phyloP scores from a whole-genome alignment of 1,140 invertebrate genomes.

The Onthophagus taurus region DNA sequence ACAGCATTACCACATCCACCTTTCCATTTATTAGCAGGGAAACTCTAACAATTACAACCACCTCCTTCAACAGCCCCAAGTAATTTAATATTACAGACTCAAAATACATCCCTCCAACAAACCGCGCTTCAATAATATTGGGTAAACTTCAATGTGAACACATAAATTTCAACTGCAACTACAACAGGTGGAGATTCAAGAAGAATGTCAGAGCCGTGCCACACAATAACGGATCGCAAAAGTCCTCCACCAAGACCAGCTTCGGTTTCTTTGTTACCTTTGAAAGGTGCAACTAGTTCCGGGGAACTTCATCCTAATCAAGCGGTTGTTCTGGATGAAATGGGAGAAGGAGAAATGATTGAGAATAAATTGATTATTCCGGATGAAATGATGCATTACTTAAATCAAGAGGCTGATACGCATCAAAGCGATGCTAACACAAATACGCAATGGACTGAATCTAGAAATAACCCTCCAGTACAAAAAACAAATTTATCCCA shows the following conservation, averaged over 20 bases:
- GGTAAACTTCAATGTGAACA: constrained; percentile 19
- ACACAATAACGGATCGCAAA: constrained; percentile 43
- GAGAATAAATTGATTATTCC: constrained; percentile 86
- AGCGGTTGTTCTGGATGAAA: constrained; percentile 50
- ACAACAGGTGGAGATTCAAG: constrained; percentile 33
- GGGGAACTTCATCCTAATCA: constrained; percentile 68
- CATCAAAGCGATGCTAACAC: constrained; percentile 23
- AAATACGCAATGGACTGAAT: constrained; percentile 12
- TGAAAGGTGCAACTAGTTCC: constrained; percentile 27
- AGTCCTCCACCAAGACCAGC: constrained; percentile 47
- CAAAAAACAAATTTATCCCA: constrained; percentile 21
- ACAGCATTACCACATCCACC: constrained; percentile 39
- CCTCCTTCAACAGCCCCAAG: constrained; percentile 18
- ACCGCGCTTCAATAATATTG: constrained; percentile 30
- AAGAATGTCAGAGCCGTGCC: constrained; percentile 59
- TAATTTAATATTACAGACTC: constrained; percentile 39
- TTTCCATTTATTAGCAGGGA: constrained; percentile 42
- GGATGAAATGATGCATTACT: constrained; percentile 90
- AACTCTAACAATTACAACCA: constrained; percentile 39
- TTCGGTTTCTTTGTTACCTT: constrained; percentile 35
- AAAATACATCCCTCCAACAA: constrained; percentile 36
- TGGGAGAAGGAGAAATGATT: constrained; percentile 79
- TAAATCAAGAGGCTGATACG: constrained; percentile 62
- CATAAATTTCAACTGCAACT: constrained; percentile 21
- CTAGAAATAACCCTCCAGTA: background rate